These are phyloP conservation scores for Dallia pectoralis DNA, from an alignment of 2,797 vertebrate genomes.

Conservation along the genomic window DNA sequence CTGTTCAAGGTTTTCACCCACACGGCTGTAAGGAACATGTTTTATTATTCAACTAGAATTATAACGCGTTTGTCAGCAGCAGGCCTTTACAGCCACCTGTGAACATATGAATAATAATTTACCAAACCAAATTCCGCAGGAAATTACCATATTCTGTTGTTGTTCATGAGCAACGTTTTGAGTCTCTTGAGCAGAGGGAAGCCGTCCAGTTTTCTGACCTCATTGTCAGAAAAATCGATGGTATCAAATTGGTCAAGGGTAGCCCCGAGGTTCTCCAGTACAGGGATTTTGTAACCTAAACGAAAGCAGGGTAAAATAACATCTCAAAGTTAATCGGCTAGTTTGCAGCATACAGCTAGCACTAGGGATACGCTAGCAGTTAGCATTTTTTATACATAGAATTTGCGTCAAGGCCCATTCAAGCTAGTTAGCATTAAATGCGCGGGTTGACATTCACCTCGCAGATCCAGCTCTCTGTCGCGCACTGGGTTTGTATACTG, in stretches of 20 bases:
- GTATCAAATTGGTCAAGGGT: slow-evolving; percentile 97
- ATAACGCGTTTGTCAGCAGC: not conserved
- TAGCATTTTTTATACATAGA: not conserved
- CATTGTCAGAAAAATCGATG: slow-evolving; percentile 96
- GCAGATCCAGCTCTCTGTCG: slow-evolving; percentile 88
- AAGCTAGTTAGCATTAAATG: not conserved
- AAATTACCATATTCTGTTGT: slow-evolving; percentile 92
- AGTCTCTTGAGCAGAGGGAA: slow-evolving; percentile 89
- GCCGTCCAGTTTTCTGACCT: slow-evolving; percentile 92
- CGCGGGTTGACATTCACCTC: slow-evolving; percentile 68
- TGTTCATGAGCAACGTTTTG: slow-evolving; percentile 92
- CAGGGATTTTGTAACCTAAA: slow-evolving; percentile 94
- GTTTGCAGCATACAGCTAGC: not conserved
- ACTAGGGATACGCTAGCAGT: not conserved
- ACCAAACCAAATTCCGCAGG: not conserved
- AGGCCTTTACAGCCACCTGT: no score
- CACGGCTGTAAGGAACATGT: slow-evolving; percentile 73
- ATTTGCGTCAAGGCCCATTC: not conserved
- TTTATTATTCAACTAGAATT: no score
- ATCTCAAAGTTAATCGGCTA: not conserved
- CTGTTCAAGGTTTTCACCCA: slow-evolving; percentile 91
- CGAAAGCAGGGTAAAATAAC: not conserved
- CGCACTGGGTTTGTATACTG: slow-evolving; percentile 92
- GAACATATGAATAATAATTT: not conserved
- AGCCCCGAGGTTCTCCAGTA: slow-evolving; percentile 93